Base-by-base conservation (phyloP, 2,113 vertebrate species). In the Nothocercus nigrocapillus region DNA sequence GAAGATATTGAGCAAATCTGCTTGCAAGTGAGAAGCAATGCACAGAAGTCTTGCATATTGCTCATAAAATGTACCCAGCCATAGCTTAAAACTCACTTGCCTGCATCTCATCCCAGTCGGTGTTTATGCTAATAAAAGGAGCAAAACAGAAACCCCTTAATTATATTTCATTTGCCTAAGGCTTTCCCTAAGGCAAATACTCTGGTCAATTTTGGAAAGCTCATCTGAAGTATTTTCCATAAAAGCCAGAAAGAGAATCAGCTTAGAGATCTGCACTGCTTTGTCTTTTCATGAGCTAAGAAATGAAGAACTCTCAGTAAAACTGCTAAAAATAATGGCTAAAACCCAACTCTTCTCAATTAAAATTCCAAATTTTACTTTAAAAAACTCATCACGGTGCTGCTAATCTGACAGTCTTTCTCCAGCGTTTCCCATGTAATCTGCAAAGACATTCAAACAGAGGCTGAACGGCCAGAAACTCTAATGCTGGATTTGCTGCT, bases 401-500 rank as follows among this genome's bases (percentile, higher is more conserved):
- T 83, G 51, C 63, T 81, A 59, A 83, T 42, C 49, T 24, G 17
- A 44, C 24, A 49, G 58, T 42, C 19, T 54, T 82, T 92, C 56
- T 81, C 27, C 73, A 63, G 45, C 2, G 1, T 49, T 90, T 83
- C 67, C 44, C 40, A 32, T 28, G 40, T 13, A 90, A 36, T 66
- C 56, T 84, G 62, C 54, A 66, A 93, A 76, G 82, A 76, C 53
- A 27, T 58, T 79, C 47, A 73, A 69, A 88, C 45, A 75, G 1
- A 3, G 88, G 51, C 5, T 34, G 45, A 93, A 81, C 44, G 47
- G 81, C 88, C 93, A 94, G 77, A 90, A 95, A 89, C 53, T 95
- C 82, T 59, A 76, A 6, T 30, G 61, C 62, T 79, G 34, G 56
- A 72, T 78, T 77, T 68, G 64, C 7, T 94, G 76, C 54, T 88